Percentiles rank a stretch among this genome's conserved stretches.
Conservation (phyloP, 2,888 invertebrate species). For the Brachycybe producta region DNA sequence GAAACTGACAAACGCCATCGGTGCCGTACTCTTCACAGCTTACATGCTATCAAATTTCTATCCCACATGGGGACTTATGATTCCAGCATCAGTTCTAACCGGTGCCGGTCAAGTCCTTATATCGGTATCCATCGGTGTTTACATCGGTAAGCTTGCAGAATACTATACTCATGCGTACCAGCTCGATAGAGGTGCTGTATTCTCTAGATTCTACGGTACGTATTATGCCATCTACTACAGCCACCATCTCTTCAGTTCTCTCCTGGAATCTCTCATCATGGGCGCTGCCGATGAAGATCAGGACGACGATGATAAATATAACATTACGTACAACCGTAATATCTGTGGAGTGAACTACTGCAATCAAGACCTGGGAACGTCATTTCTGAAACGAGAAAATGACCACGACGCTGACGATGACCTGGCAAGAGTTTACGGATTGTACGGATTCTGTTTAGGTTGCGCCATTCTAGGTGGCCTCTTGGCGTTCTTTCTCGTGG, state of each 20-base stretch:
- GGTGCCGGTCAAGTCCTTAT: conserved; percentile 2
- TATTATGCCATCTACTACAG: conserved; percentile 10
- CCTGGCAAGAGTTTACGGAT: conserved; percentile 82
- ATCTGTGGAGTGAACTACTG: conserved; percentile 11
- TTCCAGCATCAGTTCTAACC: conserved; percentile 3
- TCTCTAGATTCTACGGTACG: conserved; percentile 9
- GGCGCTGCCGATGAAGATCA: too few relatives aligned
- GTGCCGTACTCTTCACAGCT: conserved; percentile 7
- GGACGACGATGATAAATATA: too few relatives aligned
- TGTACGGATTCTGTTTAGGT: conserved; percentile 73
- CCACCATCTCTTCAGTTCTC: too few relatives aligned
- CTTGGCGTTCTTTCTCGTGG: conserved; percentile 73
- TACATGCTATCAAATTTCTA: conserved; percentile 11
- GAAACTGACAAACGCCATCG: neutral
- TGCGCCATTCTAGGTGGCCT: conserved; percentile 73
- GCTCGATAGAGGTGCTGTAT: neutral
- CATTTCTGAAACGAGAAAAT: neutral
- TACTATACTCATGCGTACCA: neutral
- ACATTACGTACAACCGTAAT: too few relatives aligned
- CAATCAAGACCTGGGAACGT: conserved; percentile 9
- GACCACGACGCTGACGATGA: too few relatives aligned
- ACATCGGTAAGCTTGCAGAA: neutral
- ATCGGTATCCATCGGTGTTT: conserved; percentile 3
- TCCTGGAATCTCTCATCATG: too few relatives aligned
- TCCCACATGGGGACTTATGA: conserved; percentile 9